Evolutionary conservation across 2,797 vertebrate genomes (phyloP), one percentile per base, ranked within the genome.

Genomic region (Falco concolor): DNA sequence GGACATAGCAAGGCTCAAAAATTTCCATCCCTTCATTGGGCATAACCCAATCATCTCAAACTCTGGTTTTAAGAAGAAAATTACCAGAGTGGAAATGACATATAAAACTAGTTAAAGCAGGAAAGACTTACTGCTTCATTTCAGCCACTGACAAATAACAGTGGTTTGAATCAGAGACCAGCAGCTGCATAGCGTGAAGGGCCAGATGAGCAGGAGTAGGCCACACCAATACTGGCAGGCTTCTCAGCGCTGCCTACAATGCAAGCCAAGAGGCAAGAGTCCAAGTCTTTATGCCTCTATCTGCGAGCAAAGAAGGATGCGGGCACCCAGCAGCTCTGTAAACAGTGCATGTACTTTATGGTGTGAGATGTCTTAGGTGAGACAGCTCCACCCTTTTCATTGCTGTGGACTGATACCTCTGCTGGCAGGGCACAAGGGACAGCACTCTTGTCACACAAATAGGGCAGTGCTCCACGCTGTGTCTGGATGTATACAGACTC

Each of bases 21-120:
- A 13, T 16, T 52, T 19, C 69, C 45, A 64, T 20, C 47, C 12
- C 53, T 93, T 40, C 0, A 0, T 0, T 75, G 30, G 36, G 47
- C 38, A 10, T 27, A 54, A 79, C 22, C 30, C 75, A 57, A 9
- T 47, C 22, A n/a, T 38, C 78, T 63, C 79, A 42, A 42, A 44
- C 32, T 45, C 56, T 47, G 30, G 12, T 24, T 80, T 32, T 64
- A n/a, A 63, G 59, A 60, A 44, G 38, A 72, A 61, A 61, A 57
- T 3, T 5, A 36, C 65, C 57, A 19, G n/a, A 61, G 28, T 57
- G 20, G 76, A 75, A 78, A 47, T 8, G 4, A 79, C 30, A 69
- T 6, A 49, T 24, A 52, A 28, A 86, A 54, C 47, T 11, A 30
- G 34, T 7, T 27, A 22, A 59, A 64, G 44, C 10, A 52, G 45